Conservation (phyloP, 2,888 invertebrate species). For the Melipona beecheii region DNA sequence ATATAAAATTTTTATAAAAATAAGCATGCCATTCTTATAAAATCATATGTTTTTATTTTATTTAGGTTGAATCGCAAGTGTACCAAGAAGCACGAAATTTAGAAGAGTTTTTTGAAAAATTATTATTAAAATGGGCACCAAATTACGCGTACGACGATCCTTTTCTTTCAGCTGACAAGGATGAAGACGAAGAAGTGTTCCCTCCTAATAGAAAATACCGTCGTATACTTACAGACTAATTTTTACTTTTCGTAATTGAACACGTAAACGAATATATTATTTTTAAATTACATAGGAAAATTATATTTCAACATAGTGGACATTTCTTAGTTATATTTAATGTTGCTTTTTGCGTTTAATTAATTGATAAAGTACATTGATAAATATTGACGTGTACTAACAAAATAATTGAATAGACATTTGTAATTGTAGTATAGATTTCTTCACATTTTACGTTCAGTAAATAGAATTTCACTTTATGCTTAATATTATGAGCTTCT, state of each 20-base stretch:
- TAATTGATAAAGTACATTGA: constrained; percentile 33
- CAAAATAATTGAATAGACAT: constrained; percentile 6
- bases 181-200: constrained; percentile 84
- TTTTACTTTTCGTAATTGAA: constrained; percentile 25
- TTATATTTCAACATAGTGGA: constrained; percentile 34
- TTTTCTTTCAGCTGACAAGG: constrained; percentile 83
- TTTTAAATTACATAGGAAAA: constrained; percentile 44
- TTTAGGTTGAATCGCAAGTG: constrained; percentile 90
- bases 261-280: constrained; percentile 31
- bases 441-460: constrained; percentile 24
- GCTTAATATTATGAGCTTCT: constrained; percentile 20
- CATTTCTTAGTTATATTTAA: constrained; percentile 34
- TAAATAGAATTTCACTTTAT: constrained; percentile 17
- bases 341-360: constrained; percentile 36
- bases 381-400: constrained; percentile 32
- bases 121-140: constrained; percentile 92
- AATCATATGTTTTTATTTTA: constrained; percentile 38
- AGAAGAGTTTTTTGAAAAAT: constrained; percentile 94
- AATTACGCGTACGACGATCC: constrained; percentile 88
- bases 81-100: constrained; percentile 92
- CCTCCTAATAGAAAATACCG: constrained; percentile 85
- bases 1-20: constrained; percentile 5
- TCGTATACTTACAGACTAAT: constrained; percentile 84
- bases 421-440: constrained; percentile 41
- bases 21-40: background rate